Conservation (phyloP, 2,797 vertebrate genomes). For the Myotis findleyi region DNA sequence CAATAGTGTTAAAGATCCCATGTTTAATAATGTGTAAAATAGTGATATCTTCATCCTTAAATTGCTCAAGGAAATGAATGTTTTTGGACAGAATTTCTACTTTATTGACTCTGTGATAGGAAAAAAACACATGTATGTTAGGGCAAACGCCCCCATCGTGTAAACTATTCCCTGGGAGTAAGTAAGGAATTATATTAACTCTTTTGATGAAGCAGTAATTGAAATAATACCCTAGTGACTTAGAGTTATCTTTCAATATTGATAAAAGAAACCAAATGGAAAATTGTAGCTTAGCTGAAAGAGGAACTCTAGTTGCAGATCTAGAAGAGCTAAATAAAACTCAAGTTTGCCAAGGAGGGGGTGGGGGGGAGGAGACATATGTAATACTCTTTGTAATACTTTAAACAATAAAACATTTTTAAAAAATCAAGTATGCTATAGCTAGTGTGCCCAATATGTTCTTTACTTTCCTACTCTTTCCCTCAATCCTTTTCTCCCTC, state of each 20-base stretch:
- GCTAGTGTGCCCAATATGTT: not conserved
- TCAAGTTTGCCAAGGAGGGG: not conserved
- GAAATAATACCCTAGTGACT: conserved; percentile 66
- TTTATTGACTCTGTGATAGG: conserved; percentile 59
- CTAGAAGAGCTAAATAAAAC: not conserved
- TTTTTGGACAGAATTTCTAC: not conserved
- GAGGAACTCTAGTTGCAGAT: not conserved
- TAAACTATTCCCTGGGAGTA: conserved; percentile 57
- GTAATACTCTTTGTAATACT: too few species aligned
- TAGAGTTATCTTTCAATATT: conserved; percentile 49
- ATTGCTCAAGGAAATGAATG: not conserved
- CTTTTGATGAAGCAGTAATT: conserved; percentile 75
- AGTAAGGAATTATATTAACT: conserved; percentile 64
- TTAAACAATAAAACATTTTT: too few species aligned
- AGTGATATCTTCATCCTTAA: not conserved
- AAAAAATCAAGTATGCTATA: not conserved
- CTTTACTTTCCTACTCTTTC: not conserved
- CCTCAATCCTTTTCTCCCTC: not conserved
- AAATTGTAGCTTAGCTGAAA: not conserved
- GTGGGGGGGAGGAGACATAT: too few species aligned
- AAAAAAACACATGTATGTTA: conserved; percentile 36
- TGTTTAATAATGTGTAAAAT: conserved; percentile 33
- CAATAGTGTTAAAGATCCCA: not conserved
- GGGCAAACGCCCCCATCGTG: not conserved
- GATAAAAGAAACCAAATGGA: conserved; percentile 33